Base-by-base conservation (phyloP, 2,113 vertebrate genomes). In the Amphiprion ocellaris region DNA sequence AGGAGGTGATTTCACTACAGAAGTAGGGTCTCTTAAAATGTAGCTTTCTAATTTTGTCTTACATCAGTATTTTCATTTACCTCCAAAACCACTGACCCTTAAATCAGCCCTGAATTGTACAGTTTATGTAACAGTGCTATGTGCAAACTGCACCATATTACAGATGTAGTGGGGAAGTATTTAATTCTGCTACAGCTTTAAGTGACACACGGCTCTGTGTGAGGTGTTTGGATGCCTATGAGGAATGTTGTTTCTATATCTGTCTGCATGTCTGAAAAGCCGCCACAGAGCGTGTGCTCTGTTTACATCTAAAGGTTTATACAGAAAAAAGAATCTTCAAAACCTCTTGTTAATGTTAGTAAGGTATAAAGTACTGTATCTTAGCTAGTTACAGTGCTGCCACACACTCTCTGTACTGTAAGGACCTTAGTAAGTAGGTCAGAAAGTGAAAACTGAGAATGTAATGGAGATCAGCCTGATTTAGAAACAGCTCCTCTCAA, bases 191-290 rank as follows among this genome's bases (percentile, higher is more conserved):
- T 86, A 74, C 81, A 71, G 87, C 82, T 92, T 93, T 91, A 93
- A 92, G 83, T 88, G 77, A 78, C 81, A 53, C 37, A 33, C 21
- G 10, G 2, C 47, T 90, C 81, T 83, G 44, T 77, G 24, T 74
- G 61, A 73, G 39, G 82, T 80, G 69, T 92, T 81, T 30, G 61
- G 77, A 92, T 90, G 86, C 87, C 67, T 71, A 58, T 69, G 47
- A 55, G 1, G 79, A 78, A 69, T 87, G 76, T 41, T 59, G 47
- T 10, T 82, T 84, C 93, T 93, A 82, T 92, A 88, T 94, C 83
- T 79, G 78, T 90, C 81, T 74, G 66, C 56, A 77, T 91, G 81
- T 78, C 82, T 64, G 77, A 81, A 84, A 81, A 72, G 50, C 56
- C 33, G 2, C 19, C n/a, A 12, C 55, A 55, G 37, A 49, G 12